Percentiles rank a stretch among this genome's conserved stretches.
Evolutionary conservation across 2,888 invertebrate species (phyloP).

Genomic region (Callinectes sapidus): DNA sequence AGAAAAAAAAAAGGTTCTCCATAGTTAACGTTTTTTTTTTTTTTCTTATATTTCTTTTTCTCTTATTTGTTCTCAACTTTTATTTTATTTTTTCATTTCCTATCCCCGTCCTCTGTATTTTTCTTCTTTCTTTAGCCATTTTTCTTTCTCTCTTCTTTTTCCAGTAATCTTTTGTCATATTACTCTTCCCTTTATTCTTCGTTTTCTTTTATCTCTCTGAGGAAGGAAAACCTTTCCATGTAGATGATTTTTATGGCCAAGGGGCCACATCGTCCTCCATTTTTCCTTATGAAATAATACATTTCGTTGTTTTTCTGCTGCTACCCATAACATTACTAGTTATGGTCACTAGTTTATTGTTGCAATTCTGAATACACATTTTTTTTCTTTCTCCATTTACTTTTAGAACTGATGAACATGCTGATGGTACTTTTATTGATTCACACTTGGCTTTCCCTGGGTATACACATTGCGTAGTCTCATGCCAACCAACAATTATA

Average conservation of each 20-base stretch:
- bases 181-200: background rate
- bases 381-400: background rate
- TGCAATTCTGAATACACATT: background rate
- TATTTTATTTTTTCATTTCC: background rate
- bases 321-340: background rate
- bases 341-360: background rate
- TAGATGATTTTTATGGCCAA: background rate
- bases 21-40: background rate
- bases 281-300: background rate
- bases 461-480: too few relatives aligned
- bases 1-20: background rate
- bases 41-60: background rate
- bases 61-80: background rate
- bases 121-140: too few relatives aligned
- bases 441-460: too few relatives aligned
- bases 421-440: background rate
- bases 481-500: too few relatives aligned
- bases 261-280: background rate
- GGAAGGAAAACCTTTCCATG: background rate
- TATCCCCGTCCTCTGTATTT: background rate
- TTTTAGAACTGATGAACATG: background rate
- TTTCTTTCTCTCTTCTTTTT: background rate
- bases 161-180: background rate
- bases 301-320: background rate
- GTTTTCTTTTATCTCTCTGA: background rate